Percentiles rank a stretch among this genome's conserved stretches.
phyloP scores from a whole-genome alignment of 2,797 vertebrate genomes.

The Nannoperca obscura region DNA sequence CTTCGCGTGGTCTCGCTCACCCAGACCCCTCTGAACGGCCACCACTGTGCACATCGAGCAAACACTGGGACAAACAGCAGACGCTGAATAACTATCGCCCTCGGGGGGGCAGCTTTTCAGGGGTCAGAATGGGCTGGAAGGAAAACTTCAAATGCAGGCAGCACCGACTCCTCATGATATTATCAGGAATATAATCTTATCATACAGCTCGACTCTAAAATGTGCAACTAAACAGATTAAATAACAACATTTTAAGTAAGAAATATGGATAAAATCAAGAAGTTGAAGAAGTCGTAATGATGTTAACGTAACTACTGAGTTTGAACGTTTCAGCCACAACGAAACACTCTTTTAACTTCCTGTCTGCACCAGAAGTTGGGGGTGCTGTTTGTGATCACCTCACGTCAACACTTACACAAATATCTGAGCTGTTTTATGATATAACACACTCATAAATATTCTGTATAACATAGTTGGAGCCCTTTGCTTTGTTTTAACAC shows the following conservation, averaged over 20 bases:
- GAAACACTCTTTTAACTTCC: too few species aligned
- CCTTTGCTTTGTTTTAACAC: too few species aligned
- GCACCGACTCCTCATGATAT: background rate
- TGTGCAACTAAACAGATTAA: background rate
- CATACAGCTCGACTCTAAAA: background rate
- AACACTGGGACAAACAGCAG: slow-evolving; percentile 77
- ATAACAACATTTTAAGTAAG: background rate
- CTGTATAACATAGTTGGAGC: too few species aligned
- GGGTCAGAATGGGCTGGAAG: slow-evolving; percentile 48
- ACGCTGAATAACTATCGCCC: slow-evolving; percentile 73
- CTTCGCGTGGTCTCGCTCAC: slow-evolving; percentile 65
- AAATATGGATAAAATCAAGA: background rate
- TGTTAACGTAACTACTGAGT: too few species aligned
- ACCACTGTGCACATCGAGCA: slow-evolving; percentile 69
- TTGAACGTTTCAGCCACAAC: too few species aligned
- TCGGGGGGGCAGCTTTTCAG: slow-evolving; percentile 43
- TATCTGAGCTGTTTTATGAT: background rate
- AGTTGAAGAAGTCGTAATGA: background rate
- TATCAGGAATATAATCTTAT: background rate
- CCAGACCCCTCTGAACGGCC: slow-evolving; percentile 66
- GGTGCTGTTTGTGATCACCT: too few species aligned
- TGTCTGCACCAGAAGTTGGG: too few species aligned
- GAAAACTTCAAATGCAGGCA: slow-evolving; percentile 53
- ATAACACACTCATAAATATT: too few species aligned
- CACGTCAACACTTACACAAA: too few species aligned